Conservation (phyloP, 2,797 vertebrate genomes). For the Gymnothorax reevesii region DNA sequence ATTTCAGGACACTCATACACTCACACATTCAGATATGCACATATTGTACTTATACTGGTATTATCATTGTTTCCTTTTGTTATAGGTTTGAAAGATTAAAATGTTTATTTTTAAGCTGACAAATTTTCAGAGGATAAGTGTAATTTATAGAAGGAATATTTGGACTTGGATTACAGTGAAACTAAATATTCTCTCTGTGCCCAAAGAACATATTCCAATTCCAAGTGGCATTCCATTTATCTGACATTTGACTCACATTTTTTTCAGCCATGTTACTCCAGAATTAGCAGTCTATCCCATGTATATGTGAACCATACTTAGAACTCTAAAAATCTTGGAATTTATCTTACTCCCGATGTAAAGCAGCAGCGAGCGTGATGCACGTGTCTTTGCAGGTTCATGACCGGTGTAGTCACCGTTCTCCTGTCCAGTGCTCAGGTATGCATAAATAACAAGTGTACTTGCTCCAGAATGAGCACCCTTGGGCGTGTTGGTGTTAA, state of each 20-base stretch:
- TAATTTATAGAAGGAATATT: background rate
- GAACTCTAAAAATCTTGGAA: too few relatives aligned
- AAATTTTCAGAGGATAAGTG: slow-evolving; percentile 59
- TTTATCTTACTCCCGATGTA: too few relatives aligned
- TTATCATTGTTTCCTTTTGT: background rate
- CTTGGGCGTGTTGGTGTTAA: too few relatives aligned
- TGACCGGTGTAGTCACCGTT: too few relatives aligned
- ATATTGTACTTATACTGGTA: background rate
- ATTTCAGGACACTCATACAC: slow-evolving; percentile 1
- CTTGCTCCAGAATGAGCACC: too few relatives aligned
- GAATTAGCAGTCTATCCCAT: background rate
- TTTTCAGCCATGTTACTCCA: background rate
- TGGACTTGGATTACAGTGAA: slow-evolving; percentile 6
- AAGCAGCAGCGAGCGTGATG: too few relatives aligned
- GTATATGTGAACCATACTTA: background rate
- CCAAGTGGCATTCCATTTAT: background rate
- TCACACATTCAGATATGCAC: background rate
- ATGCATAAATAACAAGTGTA: too few relatives aligned
- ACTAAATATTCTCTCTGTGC: background rate
- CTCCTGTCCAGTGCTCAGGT: too few relatives aligned
- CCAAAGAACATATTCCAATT: background rate
- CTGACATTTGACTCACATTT: background rate
- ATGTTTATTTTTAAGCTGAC: slow-evolving; percentile 51
- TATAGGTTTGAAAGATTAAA: slow-evolving; percentile 54
- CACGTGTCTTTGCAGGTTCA: too few relatives aligned